phyloP scores from a whole-genome alignment of 1,140 invertebrate genomes.

The Hestina assimilis region DNA sequence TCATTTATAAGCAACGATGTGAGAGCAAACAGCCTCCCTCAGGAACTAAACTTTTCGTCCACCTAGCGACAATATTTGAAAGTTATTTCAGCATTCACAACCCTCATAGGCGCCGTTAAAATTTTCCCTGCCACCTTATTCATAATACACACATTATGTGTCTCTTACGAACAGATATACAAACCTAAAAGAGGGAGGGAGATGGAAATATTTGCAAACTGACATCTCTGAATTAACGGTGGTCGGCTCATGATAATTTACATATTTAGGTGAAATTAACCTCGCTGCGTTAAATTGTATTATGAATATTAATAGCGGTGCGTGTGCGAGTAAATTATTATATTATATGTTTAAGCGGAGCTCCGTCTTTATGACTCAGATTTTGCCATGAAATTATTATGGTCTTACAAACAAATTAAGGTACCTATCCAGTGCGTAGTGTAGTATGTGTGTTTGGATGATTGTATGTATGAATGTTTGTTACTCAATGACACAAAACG shows the following conservation, averaged over 20 bases:
- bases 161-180: conserved; percentile 34
- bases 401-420: background rate
- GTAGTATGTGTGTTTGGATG: too few species aligned
- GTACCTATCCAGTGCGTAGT: too few species aligned
- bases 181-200: conserved; percentile 22
- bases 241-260: conserved; percentile 78
- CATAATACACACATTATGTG: conserved; percentile 63
- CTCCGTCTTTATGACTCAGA: conserved; percentile 60
- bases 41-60: conserved; percentile 75
- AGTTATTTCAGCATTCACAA: conserved; percentile 76
- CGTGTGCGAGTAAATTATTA: conserved; percentile 56
- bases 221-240: conserved; percentile 74
- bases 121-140: conserved; percentile 76
- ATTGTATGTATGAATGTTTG: too few species aligned
- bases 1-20: conserved; percentile 71
- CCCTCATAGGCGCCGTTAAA: conserved; percentile 78
- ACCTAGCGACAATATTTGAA: conserved; percentile 78
- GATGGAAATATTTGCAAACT: conserved; percentile 68
- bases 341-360: conserved; percentile 52
- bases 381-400: conserved; percentile 39
- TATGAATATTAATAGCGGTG: conserved; percentile 76
- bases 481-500: too few species aligned
- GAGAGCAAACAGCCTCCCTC: conserved; percentile 65
- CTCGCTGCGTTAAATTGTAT: conserved; percentile 76
- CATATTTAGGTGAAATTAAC: conserved; percentile 78